Conservation (phyloP, 1,140 invertebrate species). For the Brachionus paranguensis region DNA sequence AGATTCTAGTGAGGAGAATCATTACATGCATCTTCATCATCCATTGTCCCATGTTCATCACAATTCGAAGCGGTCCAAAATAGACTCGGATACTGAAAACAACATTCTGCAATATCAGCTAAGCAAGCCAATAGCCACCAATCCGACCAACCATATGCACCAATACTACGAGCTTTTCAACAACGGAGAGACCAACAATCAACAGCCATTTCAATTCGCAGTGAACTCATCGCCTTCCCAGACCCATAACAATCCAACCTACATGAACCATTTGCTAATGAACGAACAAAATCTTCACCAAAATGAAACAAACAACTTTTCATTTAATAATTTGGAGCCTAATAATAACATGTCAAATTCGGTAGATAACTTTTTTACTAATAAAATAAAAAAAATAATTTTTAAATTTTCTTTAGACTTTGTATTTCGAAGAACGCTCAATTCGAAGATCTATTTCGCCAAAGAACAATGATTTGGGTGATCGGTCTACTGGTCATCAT, state of each 20-base stretch:
- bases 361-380: neutral
- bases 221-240: neutral
- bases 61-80: neutral
- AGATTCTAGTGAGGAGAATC: neutral
- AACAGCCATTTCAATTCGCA: neutral
- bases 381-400: neutral
- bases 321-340: neutral
- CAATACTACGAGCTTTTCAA: neutral
- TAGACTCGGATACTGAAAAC: neutral
- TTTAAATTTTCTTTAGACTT: neutral
- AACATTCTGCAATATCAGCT: neutral
- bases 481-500: neutral
- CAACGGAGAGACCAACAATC: neutral
- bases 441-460: neutral
- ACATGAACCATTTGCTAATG: neutral
- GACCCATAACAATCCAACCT: neutral
- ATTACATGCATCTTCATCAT: slow-evolving; percentile 15
- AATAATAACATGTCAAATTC: neutral
- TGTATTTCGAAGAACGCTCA: neutral
- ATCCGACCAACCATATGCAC: neutral
- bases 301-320: neutral
- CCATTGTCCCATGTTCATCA: neutral
- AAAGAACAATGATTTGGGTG: neutral
- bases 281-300: neutral
- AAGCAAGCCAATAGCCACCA: neutral